Evolutionary conservation across 2,797 vertebrate species (phyloP), one percentile per base, ranked within the genome.

Genomic region (Poeciliopsis paucimaculata): DNA sequence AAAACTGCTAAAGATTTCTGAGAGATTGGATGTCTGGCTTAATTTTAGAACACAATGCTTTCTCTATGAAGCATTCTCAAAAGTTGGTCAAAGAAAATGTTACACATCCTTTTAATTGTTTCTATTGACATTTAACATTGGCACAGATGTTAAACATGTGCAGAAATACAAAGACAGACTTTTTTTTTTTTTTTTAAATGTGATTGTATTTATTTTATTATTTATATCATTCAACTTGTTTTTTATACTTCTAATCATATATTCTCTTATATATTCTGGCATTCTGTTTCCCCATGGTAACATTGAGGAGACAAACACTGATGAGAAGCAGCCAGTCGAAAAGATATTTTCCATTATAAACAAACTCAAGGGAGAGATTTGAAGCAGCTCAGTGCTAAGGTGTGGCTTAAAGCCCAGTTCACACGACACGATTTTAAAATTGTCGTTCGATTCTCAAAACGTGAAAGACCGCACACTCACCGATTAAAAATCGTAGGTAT

Each of bases 261-360:
- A 3, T 51, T 51, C 6, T 20, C 49, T 23, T 49, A 60, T 41
- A 41, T 41, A 41, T 41, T 41, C 39, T 89, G 86, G 86, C 28
- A 90, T 88, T 86, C 80, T 5, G 83, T 93, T 94, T 94, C 93
- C 91, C 82, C 7, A 82, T 74, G 82, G 72, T 81, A 77, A 86
- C 92, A 77, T 60, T 73, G 86, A 92, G 91, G 92, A 94, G 94
- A 89, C 89, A 36, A 26, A 81, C 78, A 66, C 77, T 80, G 88
- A 85, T 80, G 88, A 86, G 83, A 88, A 74, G 31, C 72, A 34
- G 73, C 75, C 81, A 88, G 88, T 86, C 86, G 80, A 81, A 64
- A 49, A 77, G 64, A 72, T 6, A 45, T 49, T 77, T 90, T 66
- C 84, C 83, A 72, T 81, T 70, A 90, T 73, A 83, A 89, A 80